These are phyloP conservation scores for Regulus satrapa DNA, from an alignment of 2,113 vertebrate species.

Conservation along the genomic window DNA sequence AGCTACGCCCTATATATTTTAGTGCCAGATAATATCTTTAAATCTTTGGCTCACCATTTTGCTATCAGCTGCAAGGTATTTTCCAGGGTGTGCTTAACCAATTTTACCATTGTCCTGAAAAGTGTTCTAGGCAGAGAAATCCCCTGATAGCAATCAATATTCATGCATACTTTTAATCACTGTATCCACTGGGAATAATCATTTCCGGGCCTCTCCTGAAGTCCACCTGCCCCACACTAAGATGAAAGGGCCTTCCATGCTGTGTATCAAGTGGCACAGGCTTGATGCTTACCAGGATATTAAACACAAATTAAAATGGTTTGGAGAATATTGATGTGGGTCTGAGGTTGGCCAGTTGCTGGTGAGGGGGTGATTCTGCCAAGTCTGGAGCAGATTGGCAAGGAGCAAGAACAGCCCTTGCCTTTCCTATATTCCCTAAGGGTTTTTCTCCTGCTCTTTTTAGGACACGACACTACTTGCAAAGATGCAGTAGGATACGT, in stretches of 20 bases:
- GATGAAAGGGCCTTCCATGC: constrained; percentile 45
- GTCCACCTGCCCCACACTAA: constrained; percentile 46
- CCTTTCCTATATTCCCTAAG: constrained; percentile 13
- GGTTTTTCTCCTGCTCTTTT: constrained; percentile 35
- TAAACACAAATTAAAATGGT: constrained; percentile 24
- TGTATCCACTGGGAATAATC: constrained; percentile 3
- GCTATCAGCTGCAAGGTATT: constrained; percentile 74
- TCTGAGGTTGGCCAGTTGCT: constrained; percentile 24
- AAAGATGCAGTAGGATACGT: neutral
- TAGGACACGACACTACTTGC: constrained; percentile 43
- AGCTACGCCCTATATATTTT: constrained; percentile 68
- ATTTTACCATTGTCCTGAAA: constrained; percentile 58
- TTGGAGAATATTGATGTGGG: constrained; percentile 24
- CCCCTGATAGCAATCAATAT: constrained; percentile 53
- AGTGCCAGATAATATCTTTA: constrained; percentile 74
- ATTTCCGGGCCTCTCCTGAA: constrained; percentile 28
- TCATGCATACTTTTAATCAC: constrained; percentile 32
- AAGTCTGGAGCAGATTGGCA: constrained; percentile 10
- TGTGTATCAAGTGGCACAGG: neutral
- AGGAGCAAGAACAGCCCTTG: constrained; percentile 17
- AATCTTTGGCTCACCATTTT: constrained; percentile 73
- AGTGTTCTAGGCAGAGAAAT: constrained; percentile 64
- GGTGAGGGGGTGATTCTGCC: neutral
- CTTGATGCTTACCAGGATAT: neutral
- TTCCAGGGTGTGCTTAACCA: constrained; percentile 71